Evolutionary conservation across 2,888 invertebrate species (phyloP), one percentile per base, ranked within the genome.

Genomic region (Nowickia ferox): DNA sequence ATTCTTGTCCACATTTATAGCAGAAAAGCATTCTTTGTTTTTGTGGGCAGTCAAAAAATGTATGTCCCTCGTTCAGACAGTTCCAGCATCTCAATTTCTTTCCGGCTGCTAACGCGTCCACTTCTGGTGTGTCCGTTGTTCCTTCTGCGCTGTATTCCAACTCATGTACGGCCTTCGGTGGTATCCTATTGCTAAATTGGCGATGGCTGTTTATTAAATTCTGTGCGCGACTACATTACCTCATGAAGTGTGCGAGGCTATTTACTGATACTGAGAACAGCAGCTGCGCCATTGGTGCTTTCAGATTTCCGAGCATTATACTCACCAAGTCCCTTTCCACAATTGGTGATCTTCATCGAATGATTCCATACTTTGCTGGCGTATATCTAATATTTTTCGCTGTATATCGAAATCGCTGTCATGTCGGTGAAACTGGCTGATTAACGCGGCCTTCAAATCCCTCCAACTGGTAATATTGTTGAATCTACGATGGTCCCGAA

Each of bases 361-460:
- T 1, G 68, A 17, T 11, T 68, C 51, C n/a, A 22, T n/a, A 9
- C 2, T 22, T 3, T 48, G 46, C 10, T 48, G 65, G 0, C 48
- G 5, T 10, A 30, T 4, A 15, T 66, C 65, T 3, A 66, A 6
- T 2, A 66, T 66, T 48, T 13, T 66, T 3, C 30, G 15, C 9
- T 59, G 59, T 40, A 59, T 38, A 15, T 59, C 59, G 13, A 59
- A 59, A n/a, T 59, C 38, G 9, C 59, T 59, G 15, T 59, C n/a
- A 8, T 13, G n/a, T 1, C 59, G 0, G 2, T 38, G 59, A 11
- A 59, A 63, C 42, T 63, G 63, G 1, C 1, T 13, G 10, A 63
- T 17, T 9, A 63, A 9, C 1, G 65, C 65, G 0, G 65, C 22
- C 22, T 46, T 63, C 4, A 65, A 15, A 3, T 65, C 46, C 13